Conservation (phyloP, 92 coral and sea anemone species). For the Porites rus region DNA sequence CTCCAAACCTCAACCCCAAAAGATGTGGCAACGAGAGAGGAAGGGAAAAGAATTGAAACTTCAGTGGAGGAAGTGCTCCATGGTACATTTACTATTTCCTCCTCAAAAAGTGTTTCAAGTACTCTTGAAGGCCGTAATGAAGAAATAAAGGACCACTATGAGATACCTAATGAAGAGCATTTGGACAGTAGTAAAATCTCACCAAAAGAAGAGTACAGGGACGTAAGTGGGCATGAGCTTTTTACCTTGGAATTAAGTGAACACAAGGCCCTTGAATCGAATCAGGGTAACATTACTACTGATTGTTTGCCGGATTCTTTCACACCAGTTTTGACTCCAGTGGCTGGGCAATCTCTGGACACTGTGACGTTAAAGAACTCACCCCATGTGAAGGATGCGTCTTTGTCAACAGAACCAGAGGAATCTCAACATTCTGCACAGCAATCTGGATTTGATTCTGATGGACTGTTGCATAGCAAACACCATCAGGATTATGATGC, state of each 20-base stretch:
- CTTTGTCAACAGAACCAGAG: not conserved
- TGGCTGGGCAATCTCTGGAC: constrained; percentile 15
- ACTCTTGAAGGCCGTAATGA: not conserved
- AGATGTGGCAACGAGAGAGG: not conserved
- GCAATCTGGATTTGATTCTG: constrained; percentile 2
- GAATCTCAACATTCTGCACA: not conserved
- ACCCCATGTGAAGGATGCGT: not conserved
- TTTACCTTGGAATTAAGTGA: not conserved
- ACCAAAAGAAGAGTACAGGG: constrained; percentile 37
- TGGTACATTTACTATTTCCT: not conserved
- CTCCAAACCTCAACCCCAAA: constrained; percentile 82
- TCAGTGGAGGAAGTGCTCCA: not conserved
- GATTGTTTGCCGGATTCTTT: constrained; percentile 3
- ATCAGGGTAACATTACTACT: not conserved
- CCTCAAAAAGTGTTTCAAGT: not conserved
- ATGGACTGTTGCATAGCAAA: not conserved
- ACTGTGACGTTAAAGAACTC: constrained; percentile 21
- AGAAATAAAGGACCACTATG: not conserved
- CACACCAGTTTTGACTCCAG: constrained; percentile 23
- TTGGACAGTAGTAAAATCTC: constrained; percentile 19
- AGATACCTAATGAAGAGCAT: constrained; percentile 5
- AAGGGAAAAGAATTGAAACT: not conserved
- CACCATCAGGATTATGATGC: not conserved
- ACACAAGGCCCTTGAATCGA: not conserved
- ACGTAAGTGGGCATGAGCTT: constrained; percentile 2